Evolutionary conservation across 2,797 vertebrate species (phyloP), one percentile per base, ranked within the genome.

Genomic region (Argyrosomus regius): DNA sequence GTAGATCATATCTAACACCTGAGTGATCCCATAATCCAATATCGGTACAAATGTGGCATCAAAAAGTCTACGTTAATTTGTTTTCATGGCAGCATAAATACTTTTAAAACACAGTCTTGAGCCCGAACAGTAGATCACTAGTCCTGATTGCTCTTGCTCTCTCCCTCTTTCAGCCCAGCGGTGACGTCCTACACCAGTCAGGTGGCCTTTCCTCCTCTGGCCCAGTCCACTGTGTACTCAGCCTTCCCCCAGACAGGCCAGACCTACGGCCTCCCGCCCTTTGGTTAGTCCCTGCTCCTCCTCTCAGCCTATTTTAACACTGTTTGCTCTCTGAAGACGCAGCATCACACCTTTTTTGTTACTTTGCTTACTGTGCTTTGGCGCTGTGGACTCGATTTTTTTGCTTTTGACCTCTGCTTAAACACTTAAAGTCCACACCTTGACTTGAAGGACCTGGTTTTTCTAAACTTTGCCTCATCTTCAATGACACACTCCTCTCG

Each of bases 181-280:
- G 94, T 96, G 93, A 96, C 97, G 39, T 94, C 97, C 24, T 99
- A 98, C 85, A 91, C 96, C 89, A 93, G 89, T 43, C 97, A 97
- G 94, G 94, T 95, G 91, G 95, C 96, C 58, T 99, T 98, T 88
- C 96, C 96, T 88, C 92, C 97, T 24, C 93, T 98, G 65, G 96
- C 96, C 84, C 97, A 97, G 90, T 96, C 97, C 84, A 95, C 97
- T n/a, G 93, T 97, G 71, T 99, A 98, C 84, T 96, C 96, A 10
- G 87, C 96, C 91, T 99, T 99, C 88, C 96, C 97, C 71, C 97
- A 98, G 91, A 95, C 96, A 6, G 96, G 96, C 58, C 98, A 99
- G 93, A 96, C 96, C 16, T 99, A 98, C 0, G 97, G 97, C 95
- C 97, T 99, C 94, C 98, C 98, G 88, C 98, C 98, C 83, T 99